Base-by-base conservation (phyloP, 1,140 invertebrate genomes). In the Diorhabda carinulata region DNA sequence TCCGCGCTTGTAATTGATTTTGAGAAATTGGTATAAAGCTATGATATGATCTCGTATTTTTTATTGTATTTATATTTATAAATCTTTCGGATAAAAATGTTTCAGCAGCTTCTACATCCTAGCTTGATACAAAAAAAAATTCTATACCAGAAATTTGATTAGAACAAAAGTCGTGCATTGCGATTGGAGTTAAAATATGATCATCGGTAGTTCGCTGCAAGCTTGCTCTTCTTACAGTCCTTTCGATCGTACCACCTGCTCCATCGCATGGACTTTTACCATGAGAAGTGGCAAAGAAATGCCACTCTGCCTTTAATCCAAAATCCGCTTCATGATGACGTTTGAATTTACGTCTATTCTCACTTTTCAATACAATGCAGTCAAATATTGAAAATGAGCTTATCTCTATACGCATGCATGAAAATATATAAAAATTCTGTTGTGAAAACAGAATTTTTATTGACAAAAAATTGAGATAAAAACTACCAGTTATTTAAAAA, bases 371-470 rank as follows among this genome's bases (percentile, higher is more conserved):
- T 56, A n/a, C 52, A 56, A 56, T 56, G n/a, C 52, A 56, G 52
- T 56, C 52, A 56, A 56, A 56, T 56, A 56, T 6, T n/a, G 52
- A n/a, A 56, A 56, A 56, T 56, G n/a, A 56, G 52, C 52, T 56
- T 56, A 56, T n/a, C 52, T 56, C 52, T 56, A 56, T 56, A 56
- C 52, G 52, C 52, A 56, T 56, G 52, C 52, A 56, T 56, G n/a
- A 56, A 56, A 56, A 56, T 56, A 56, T 56, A 56, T 56, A 56
- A 56, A 56, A 56, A 56, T 56, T 56, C 52, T 56, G n/a, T 56
- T 6, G 52, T 6, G 5, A 56, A 56, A n/a, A 56, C 52, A n/a
- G n/a, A n/a, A n/a, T n/a, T n/a, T n/a, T n/a, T n/a, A n/a, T n/a
- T n/a, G n/a, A n/a, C n/a, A n/a, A n/a, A n/a, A n/a, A n/a, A n/a